Base-by-base conservation (phyloP, 2,888 invertebrate species). In the Limnephilus marmoratus region DNA sequence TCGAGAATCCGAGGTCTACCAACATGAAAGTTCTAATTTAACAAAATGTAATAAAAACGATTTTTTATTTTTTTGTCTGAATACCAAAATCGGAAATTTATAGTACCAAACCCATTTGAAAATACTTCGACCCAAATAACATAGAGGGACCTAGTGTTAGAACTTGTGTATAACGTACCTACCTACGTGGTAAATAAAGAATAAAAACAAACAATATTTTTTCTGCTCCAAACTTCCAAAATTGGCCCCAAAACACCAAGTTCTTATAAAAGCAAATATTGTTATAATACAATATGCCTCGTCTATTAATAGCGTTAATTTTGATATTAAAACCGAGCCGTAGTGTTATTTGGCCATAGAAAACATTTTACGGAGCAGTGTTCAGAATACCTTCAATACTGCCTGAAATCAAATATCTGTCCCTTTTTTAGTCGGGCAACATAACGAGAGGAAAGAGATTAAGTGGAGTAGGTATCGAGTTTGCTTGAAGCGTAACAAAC, bases 341-440 rank as follows among this genome's bases (percentile, higher is more conserved):
- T 37, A 83, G 37, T 83, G 34, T 83, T 83, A 68, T 68, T 68
- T 24, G 68, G 68, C 68, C 1, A 68, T 68, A 68, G 68, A 68
- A 68, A 68, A 68, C 68, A 68, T 68, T 68, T 68, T 24, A 68
- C 9, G 24, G 24, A 68, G 9, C 68, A 37, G 12, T 15, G 45
- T 49, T 86, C 85, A 45, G 41, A 86, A 86, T 86, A 86, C 85
- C 85, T 15, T 9, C 85, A 86, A n/a, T 3, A 24, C 4, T 49
- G n/a, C 45, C 45, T 11, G 29, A 45, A 15, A 9, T 41, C 18
- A 24, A 86, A 0, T 41, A 0, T 68, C 24, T 68, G 31, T 87
- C 68, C 24, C 87, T 68, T 49, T 68, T 53, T 87, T 68, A 31
- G 5, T 4, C 31, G 3, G 2, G 18, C 87, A 53, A n/a, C 3